Base-by-base conservation (phyloP, 1,140 invertebrate species). In the Pseudachorutes palmiensis region DNA sequence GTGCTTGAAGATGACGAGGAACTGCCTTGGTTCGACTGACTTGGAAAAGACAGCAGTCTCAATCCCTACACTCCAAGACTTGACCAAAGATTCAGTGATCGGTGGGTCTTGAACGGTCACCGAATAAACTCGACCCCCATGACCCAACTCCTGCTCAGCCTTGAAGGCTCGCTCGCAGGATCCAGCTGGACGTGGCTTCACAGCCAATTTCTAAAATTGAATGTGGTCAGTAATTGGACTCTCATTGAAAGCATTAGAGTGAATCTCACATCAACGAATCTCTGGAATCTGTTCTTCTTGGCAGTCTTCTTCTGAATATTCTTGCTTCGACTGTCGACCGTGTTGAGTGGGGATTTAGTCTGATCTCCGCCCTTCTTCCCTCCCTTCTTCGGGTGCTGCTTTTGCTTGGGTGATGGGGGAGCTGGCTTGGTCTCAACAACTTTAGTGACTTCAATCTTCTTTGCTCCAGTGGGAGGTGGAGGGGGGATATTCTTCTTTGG, bases 1-100 rank as follows among this genome's bases (percentile, higher is more conserved):
- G 19, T 41, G 64, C 24, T 68, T 66, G 26, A 71, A 57, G 24
- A 69, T 63, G 9, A 71, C 31, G 2, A 66, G 31, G 45, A 71
- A 71, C n/a, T 63, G 60, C 1, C 70, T 14, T 1, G 66, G 66
- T 32, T 71, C 70, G n/a, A 71, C 49, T 32, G 67, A 41, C 41
- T 60, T 65, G 1, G 55, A 41, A 33, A 71, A 71, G 22, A 71
- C 45, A 33, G 51, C 66, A 31, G 19, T 66, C 32, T 71, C 70
- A 30, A 71, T 66, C 9, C 16, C n/a, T 2, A 14, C 24, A n/a
- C 5, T 36, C 66, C 63, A 66, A 1, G 41, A 55, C 33, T 63
- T 32, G 29, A 69, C 64, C 16, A 30, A 16, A 19, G 65, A 59
- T 26, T 28, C 1, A 5, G 55, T 48, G 36, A 71, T 26, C 29